phyloP scores from a whole-genome alignment of 2,797 vertebrate genomes.

The Erithacus rubecula region DNA sequence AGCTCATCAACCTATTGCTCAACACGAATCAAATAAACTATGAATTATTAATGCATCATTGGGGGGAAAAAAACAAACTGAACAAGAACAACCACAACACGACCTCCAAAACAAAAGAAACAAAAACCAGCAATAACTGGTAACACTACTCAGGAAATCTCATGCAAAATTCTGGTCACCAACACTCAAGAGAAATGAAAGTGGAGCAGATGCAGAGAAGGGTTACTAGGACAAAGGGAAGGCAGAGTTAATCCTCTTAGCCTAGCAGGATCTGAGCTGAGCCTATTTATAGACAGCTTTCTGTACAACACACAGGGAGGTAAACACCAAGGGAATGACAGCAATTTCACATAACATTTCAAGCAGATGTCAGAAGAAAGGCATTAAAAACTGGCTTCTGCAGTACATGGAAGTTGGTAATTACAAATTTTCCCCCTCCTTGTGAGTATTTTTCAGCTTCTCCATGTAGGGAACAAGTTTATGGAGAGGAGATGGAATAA shows the following conservation, averaged over 20 bases:
- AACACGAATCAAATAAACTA: not conserved
- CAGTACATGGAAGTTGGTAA: not conserved
- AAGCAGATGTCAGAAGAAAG: not conserved
- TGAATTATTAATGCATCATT: not conserved
- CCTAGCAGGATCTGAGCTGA: not conserved
- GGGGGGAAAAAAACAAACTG: not conserved
- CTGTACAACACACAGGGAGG: not conserved
- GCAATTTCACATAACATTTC: not conserved
- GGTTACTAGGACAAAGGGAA: slow-evolving; percentile 37
- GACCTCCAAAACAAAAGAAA: not conserved
- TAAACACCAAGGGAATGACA: slow-evolving; percentile 13
- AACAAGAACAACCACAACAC: not conserved
- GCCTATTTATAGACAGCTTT: slow-evolving; percentile 41
- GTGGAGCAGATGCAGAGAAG: not conserved
- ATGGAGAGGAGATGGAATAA: not conserved
- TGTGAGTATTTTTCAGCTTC: not conserved
- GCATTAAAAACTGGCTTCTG: not conserved
- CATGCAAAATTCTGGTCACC: not conserved
- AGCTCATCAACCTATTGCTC: not conserved
- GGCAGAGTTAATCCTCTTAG: slow-evolving; percentile 32
- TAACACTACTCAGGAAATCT: not conserved
- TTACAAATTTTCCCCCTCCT: not conserved
- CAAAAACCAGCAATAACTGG: not conserved
- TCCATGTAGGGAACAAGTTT: not conserved
- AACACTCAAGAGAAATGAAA: slow-evolving; percentile 21